Percentiles rank a stretch among this genome's conserved stretches.
Evolutionary conservation across 2,888 invertebrate species (phyloP).

Genomic region (Pollenia labialis): DNA sequence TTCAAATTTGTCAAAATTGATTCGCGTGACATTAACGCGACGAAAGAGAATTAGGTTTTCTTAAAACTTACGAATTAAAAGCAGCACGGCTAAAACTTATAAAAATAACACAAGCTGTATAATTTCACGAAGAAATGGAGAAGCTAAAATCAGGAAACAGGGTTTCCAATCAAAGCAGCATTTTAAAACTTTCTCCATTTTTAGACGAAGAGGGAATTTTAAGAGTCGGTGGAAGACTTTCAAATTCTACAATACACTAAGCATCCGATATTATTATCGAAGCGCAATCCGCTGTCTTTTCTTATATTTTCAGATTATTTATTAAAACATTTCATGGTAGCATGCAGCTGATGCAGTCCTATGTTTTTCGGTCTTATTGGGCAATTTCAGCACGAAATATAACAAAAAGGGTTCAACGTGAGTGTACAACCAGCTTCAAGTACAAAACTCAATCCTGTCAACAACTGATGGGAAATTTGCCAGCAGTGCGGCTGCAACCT

Average conservation of each 20-base stretch:
- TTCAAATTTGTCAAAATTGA: too few relatives aligned
- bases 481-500: constrained; percentile 46
- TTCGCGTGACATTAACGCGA: too few relatives aligned
- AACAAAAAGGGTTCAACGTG: constrained; percentile 1
- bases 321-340: constrained; percentile 21
- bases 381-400: neutral
- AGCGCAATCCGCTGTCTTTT: neutral
- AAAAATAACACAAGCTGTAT: constrained; percentile 25
- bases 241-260: neutral
- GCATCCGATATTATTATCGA: constrained; percentile 5
- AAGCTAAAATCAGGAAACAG: neutral
- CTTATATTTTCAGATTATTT: constrained; percentile 20
- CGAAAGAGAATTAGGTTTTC: neutral
- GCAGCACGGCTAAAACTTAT: neutral
- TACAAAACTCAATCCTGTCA: constrained; percentile 28
- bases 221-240: constrained; percentile 13
- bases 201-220: constrained; percentile 18
- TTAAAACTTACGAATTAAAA: constrained; percentile 35
- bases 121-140: constrained; percentile 20
- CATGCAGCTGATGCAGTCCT: neutral
- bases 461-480: constrained; percentile 51
- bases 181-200: constrained; percentile 25
- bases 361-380: constrained; percentile 51
- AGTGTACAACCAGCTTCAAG: constrained; percentile 6
- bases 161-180: constrained; percentile 8